A percentile compares a stretch with the other conserved stretches of the same genome.
Conservation (phyloP, 1,140 invertebrate genomes). For the Thaumetopoea pityocampa region DNA sequence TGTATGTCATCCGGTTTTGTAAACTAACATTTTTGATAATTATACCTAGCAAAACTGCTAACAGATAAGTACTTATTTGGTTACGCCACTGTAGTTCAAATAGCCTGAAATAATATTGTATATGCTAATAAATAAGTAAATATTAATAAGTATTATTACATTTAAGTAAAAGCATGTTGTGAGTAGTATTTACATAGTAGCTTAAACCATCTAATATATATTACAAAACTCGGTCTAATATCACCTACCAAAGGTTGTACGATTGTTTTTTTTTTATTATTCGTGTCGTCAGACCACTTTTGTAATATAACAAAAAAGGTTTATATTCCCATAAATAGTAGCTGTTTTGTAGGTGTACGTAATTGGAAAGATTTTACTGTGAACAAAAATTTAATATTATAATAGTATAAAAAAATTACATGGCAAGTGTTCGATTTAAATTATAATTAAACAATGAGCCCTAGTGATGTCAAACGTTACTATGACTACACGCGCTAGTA, state of each 20-base stretch:
- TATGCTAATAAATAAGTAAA: not conserved
- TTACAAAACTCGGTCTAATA: not conserved
- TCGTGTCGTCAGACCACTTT: not conserved
- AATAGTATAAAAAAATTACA: constrained; percentile 14
- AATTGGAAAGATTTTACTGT: constrained; percentile 18
- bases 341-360: no score
- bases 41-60: no score
- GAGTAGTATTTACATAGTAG: constrained; percentile 6
- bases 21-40: no score
- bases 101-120: not conserved
- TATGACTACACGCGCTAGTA: constrained; percentile 28
- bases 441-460: constrained; percentile 17
- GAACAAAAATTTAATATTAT: constrained; percentile 23
- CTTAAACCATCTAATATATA: not conserved
- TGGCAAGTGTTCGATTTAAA: constrained; percentile 8
- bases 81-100: no score
- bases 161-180: constrained; percentile 12
- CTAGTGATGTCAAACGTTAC: constrained; percentile 34
- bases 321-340: constrained; percentile 8
- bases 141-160: not conserved
- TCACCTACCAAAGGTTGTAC: not conserved
- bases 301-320: not conserved
- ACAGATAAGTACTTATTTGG: no score
- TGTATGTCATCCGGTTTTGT: no score
- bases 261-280: not conserved